phyloP scores from a whole-genome alignment of 2,113 vertebrate species.

The Hymenochirus boettgeri region DNA sequence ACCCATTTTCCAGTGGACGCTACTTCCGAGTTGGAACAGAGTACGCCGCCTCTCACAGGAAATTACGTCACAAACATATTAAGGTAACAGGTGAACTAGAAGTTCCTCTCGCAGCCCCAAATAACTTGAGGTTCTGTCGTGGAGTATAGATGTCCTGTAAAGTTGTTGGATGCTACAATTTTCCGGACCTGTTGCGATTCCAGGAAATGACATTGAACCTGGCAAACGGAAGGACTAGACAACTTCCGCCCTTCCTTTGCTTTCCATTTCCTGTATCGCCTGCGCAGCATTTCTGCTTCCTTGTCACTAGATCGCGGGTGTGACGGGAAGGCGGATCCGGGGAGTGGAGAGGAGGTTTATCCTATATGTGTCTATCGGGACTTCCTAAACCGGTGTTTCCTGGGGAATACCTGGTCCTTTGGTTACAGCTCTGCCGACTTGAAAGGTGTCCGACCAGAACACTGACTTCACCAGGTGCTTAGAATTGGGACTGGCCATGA shows the following conservation, averaged over 20 bases:
- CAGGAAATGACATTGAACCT: neutral
- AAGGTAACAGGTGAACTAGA: no score
- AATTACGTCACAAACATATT: no score
- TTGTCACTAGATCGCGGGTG: constrained; percentile 17
- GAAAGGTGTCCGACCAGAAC: neutral
- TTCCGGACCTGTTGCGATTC: neutral
- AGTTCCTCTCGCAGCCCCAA: no score
- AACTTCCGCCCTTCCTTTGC: constrained; percentile 2
- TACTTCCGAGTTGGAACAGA: no score
- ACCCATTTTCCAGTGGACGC: no score
- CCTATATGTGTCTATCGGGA: constrained; percentile 1
- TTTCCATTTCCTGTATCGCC: constrained; percentile 4
- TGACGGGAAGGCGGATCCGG: constrained; percentile 37
- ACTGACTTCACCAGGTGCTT: neutral
- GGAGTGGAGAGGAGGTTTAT: neutral
- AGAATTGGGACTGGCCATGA: constrained; percentile 17
- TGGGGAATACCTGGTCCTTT: neutral
- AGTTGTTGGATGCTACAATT: no score
- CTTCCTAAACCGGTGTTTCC: constrained; percentile 17
- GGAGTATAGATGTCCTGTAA: no score
- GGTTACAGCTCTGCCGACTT: neutral
- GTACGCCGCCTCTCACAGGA: no score
- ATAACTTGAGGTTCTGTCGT: no score
- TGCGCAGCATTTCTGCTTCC: constrained; percentile 12
- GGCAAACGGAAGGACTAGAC: neutral